These are phyloP conservation scores for Glyptemys insculpta DNA, from an alignment of 2,797 vertebrate species.

Conservation along the genomic window DNA sequence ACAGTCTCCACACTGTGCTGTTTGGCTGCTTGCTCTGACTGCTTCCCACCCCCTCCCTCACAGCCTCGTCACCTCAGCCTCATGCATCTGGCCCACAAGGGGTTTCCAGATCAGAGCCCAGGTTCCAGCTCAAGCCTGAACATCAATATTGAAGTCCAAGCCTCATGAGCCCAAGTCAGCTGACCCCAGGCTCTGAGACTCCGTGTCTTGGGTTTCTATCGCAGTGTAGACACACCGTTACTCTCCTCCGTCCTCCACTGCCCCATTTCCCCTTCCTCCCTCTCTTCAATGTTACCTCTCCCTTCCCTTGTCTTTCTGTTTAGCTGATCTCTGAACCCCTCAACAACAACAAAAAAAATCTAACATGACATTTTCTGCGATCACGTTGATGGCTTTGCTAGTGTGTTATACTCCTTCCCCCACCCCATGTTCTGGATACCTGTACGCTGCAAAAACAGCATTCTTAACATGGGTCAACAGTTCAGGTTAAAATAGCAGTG, in stretches of 20 bases:
- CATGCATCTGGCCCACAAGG: background rate
- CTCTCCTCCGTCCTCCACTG: background rate
- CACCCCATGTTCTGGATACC: background rate
- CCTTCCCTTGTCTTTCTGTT: background rate
- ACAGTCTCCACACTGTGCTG: background rate
- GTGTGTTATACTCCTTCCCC: background rate
- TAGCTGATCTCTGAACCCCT: background rate
- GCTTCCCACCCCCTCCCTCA: background rate
- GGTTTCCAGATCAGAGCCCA: background rate
- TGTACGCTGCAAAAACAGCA: background rate
- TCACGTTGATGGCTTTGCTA: background rate
- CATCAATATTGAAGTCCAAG: background rate
- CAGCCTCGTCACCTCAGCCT: background rate
- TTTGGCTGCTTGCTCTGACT: background rate
- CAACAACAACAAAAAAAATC: background rate
- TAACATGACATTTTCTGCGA: background rate
- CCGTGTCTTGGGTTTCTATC: background rate
- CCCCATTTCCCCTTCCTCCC: background rate
- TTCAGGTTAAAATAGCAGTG: background rate
- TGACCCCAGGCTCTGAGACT: background rate
- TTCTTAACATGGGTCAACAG: background rate
- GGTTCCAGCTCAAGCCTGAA: background rate
- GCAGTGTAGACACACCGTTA: background rate
- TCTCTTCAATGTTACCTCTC: background rate
- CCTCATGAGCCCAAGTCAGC: background rate